These are phyloP conservation scores for Saccopteryx bilineata DNA, from an alignment of 2,113 vertebrate species.

Conservation along the genomic window DNA sequence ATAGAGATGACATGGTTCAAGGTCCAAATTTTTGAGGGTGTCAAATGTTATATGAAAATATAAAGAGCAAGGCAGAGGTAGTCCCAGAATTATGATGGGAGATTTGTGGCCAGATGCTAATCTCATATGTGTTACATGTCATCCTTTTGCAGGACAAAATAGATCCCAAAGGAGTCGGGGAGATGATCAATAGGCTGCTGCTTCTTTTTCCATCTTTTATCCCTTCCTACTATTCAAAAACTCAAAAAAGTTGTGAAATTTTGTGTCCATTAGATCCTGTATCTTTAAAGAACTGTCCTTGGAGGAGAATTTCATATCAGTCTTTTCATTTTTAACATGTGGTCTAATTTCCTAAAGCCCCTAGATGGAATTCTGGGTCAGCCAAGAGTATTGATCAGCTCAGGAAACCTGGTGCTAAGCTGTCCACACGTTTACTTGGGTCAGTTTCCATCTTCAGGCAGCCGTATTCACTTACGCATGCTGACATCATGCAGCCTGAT, in stretches of 20 bases:
- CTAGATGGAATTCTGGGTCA: neutral
- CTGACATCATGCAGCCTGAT: neutral
- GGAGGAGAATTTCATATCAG: neutral
- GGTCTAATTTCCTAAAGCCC: neutral
- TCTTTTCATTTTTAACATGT: constrained; percentile 55
- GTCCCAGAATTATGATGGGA: neutral
- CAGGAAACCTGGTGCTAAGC: neutral
- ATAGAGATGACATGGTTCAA: constrained; percentile 3
- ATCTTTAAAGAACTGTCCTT: neutral
- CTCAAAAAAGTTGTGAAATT: neutral
- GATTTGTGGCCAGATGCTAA: neutral
- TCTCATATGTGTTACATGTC: neutral
- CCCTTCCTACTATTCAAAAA: neutral
- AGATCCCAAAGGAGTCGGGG: neutral
- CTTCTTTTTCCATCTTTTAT: neutral
- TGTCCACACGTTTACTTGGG: neutral
- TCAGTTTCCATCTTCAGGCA: neutral
- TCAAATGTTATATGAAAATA: neutral
- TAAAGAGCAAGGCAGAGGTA: neutral
- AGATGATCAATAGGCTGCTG: neutral
- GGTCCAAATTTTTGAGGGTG: neutral
- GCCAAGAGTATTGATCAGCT: neutral
- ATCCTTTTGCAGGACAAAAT: neutral
- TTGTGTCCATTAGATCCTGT: neutral
- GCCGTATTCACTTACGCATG: neutral